These are phyloP conservation scores for Eremophila alpestris DNA, from an alignment of 2,797 vertebrate species.

Conservation along the genomic window DNA sequence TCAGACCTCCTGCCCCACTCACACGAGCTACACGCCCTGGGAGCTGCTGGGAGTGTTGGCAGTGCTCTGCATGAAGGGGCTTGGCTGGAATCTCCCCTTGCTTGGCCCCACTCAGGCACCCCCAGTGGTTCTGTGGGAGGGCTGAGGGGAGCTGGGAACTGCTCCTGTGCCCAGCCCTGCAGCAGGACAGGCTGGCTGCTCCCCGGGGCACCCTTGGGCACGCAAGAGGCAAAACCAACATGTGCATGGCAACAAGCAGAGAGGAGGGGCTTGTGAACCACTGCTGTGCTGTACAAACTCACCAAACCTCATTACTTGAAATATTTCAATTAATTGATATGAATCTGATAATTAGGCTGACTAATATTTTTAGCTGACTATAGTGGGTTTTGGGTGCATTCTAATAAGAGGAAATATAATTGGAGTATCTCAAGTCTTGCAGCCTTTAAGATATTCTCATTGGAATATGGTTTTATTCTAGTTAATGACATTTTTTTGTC, in stretches of 20 bases:
- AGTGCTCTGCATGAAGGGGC: neutral
- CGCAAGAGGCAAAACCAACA: neutral
- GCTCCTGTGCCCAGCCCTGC: neutral
- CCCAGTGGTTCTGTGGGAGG: neutral
- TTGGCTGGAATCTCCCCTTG: neutral
- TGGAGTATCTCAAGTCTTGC: neutral
- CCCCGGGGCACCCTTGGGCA: neutral
- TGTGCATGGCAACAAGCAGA: neutral
- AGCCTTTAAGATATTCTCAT: neutral
- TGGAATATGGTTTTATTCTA: slow-evolving; percentile 11
- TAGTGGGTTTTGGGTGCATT: neutral
- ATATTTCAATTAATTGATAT: slow-evolving; percentile 48
- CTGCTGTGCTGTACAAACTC: neutral
- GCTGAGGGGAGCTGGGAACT: neutral
- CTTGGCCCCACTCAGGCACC: neutral
- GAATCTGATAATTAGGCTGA: slow-evolving; percentile 27
- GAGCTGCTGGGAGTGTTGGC: neutral
- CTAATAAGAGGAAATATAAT: slow-evolving; percentile 24
- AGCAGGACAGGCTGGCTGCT: neutral
- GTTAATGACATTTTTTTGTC: slow-evolving; percentile 16
- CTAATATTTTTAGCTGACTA: slow-evolving; percentile 14
- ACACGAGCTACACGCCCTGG: neutral
- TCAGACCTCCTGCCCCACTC: neutral
- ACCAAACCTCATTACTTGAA: neutral
- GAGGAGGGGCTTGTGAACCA: neutral